Percentiles rank a stretch among this genome's conserved stretches.
phyloP scores from a whole-genome alignment of 2,797 vertebrate genomes.

The Knipowitschia caucasica region DNA sequence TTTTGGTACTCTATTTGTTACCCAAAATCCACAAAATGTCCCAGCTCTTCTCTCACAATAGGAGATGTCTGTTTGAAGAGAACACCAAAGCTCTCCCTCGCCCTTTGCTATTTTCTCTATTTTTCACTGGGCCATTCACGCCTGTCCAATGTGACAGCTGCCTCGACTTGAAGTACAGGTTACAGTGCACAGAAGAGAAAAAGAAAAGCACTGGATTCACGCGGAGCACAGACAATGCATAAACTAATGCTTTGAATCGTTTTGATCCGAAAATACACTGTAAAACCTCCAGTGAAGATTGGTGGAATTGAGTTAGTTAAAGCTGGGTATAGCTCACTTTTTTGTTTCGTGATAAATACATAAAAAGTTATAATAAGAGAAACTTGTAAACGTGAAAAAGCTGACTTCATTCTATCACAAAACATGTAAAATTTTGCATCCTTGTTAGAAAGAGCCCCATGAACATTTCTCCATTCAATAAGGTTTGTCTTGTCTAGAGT shows the following conservation, averaged over 20 bases:
- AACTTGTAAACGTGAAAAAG: no score
- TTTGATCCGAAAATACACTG: neutral
- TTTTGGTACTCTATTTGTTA: constrained; percentile 13
- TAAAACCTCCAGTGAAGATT: neutral
- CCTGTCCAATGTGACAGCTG: constrained; percentile 35
- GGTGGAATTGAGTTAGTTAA: neutral
- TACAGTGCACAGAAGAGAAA: constrained; percentile 31
- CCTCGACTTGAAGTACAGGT: constrained; percentile 59
- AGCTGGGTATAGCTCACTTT: neutral
- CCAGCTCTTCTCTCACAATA: constrained; percentile 13
- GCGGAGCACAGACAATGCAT: constrained; percentile 13
- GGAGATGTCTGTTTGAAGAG: constrained; percentile 23
- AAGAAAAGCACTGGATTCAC: constrained; percentile 23
- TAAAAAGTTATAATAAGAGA: no score
- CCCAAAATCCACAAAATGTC: constrained; percentile 12
- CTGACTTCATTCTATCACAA: no score
- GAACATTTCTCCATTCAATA: no score
- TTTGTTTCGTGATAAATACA: no score
- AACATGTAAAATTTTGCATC: no score
- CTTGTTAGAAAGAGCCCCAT: no score
- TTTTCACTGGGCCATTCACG: constrained; percentile 29
- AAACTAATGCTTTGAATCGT: neutral
- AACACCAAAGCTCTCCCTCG: constrained; percentile 25
- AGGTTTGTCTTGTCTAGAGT: no score
- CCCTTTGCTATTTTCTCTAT: constrained; percentile 19